Percentiles rank a stretch among this genome's conserved stretches.
phyloP scores from a whole-genome alignment of 2,888 invertebrate genomes.

The Ochropleura plecta region DNA sequence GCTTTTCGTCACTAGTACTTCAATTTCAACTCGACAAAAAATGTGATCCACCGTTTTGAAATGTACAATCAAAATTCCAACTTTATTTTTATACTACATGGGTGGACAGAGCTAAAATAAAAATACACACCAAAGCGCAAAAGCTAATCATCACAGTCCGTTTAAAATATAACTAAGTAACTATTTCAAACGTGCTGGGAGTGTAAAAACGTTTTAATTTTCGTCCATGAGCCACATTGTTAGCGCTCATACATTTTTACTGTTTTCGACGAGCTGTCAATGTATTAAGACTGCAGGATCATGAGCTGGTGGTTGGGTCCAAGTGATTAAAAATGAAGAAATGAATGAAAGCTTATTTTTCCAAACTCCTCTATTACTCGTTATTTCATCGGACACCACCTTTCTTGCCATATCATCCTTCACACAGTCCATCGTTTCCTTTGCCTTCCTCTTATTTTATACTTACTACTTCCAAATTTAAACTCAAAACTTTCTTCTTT shows the following conservation, averaged over 20 bases:
- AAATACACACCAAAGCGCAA: slow-evolving; percentile 26
- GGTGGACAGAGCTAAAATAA: slow-evolving; percentile 22
- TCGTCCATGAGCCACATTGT: slow-evolving; percentile 57
- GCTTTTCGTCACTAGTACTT: too few relatives aligned
- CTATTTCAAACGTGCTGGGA: slow-evolving; percentile 60
- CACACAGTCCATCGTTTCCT: too few relatives aligned
- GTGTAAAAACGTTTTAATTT: slow-evolving; percentile 65
- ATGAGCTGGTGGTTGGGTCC: slow-evolving; percentile 41
- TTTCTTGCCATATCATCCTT: too few relatives aligned
- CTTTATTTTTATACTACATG: not conserved
- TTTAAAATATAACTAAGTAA: slow-evolving; percentile 52
- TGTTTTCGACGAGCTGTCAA: slow-evolving; percentile 27
- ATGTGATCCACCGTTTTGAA: not conserved
- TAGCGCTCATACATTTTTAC: slow-evolving; percentile 51
- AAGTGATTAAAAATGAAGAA: not conserved
- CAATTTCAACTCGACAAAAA: not conserved
- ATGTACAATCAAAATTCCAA: not conserved
- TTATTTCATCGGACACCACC: too few relatives aligned
- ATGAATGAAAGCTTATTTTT: too few relatives aligned
- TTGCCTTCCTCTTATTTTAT: too few relatives aligned
- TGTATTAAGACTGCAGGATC: slow-evolving; percentile 53
- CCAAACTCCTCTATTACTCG: too few relatives aligned
- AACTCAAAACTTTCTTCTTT: too few relatives aligned
- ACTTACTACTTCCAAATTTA: too few relatives aligned
- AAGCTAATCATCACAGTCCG: slow-evolving; percentile 47